Percentiles rank a stretch among this genome's conserved stretches.
These are phyloP conservation scores for Protomyctophum bolini DNA, from an alignment of 2,113 vertebrate genomes.

Conservation along the genomic window DNA sequence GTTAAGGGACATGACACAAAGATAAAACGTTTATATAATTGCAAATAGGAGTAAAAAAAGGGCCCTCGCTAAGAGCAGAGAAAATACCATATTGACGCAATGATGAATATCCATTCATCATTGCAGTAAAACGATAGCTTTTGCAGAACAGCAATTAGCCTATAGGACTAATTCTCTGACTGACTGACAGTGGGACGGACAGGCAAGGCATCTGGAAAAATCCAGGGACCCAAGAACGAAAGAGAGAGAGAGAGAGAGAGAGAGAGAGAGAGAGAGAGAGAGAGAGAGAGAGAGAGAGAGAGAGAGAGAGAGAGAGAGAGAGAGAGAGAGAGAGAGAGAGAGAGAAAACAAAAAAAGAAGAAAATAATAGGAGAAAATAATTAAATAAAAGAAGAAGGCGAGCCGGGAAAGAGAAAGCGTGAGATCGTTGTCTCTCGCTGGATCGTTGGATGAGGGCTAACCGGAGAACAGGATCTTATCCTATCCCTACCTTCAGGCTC, in stretches of 20 bases:
- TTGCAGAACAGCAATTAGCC: slow-evolving; percentile 7
- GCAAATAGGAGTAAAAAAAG: background rate
- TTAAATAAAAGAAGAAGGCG: background rate
- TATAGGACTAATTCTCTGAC: background rate
- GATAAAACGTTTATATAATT: background rate
- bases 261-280: too few relatives aligned
- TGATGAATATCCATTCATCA: too few relatives aligned
- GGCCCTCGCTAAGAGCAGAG: too few relatives aligned
- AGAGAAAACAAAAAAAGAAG: slow-evolving; percentile 5
- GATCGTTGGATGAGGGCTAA: slow-evolving; percentile 59
- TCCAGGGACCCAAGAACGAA: too few relatives aligned
- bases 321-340: slow-evolving; percentile 6
- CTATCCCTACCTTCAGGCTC: slow-evolving; percentile 59
- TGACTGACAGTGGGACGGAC: too few relatives aligned
- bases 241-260: too few relatives aligned
- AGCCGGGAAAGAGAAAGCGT: slow-evolving; percentile 49
- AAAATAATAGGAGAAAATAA: background rate
- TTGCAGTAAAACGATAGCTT: background rate
- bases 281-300: background rate
- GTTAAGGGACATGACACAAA: background rate
- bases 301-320: background rate
- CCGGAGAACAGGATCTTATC: slow-evolving; percentile 50
- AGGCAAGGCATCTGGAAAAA: too few relatives aligned
- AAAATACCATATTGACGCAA: slow-evolving; percentile 3
- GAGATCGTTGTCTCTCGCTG: slow-evolving; percentile 54